Percentiles rank a stretch among this genome's conserved stretches.
These are phyloP conservation scores for Prunella fulvescens DNA, from an alignment of 2,113 vertebrate species.

Conservation along the genomic window DNA sequence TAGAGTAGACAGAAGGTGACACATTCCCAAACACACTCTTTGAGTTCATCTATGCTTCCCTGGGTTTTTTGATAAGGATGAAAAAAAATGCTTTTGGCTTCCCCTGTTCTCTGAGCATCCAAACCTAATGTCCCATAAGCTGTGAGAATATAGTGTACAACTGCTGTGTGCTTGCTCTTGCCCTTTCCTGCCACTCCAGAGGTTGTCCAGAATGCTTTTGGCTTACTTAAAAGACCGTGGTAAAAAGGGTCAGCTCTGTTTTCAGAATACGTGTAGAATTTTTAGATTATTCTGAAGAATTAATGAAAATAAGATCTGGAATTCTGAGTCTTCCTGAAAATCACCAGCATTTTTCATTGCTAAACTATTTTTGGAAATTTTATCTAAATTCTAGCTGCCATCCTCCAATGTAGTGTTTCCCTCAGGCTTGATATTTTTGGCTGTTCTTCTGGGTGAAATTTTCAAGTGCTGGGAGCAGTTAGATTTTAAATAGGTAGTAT, in stretches of 20 bases:
- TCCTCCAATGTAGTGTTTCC: neutral
- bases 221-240: neutral
- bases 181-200: neutral
- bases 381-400: neutral
- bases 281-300: neutral
- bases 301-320: neutral
- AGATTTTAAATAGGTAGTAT: neutral
- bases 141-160: neutral
- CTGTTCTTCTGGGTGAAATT: neutral
- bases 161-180: neutral
- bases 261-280: neutral
- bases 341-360: neutral
- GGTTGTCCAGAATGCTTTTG: neutral
- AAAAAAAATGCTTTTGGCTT: neutral
- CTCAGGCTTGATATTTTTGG: neutral
- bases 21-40: neutral
- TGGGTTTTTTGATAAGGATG: neutral
- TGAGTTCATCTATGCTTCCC: neutral
- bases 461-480: neutral
- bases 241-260: neutral
- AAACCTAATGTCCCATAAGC: neutral
- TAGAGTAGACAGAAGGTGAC: neutral
- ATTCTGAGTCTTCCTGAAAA: neutral
- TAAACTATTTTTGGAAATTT: neutral
- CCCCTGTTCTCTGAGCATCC: neutral